A percentile compares a stretch with the other conserved stretches of the same genome.
These are phyloP conservation scores for Nomada fucata DNA, from an alignment of 2,888 invertebrate genomes.

Conservation along the genomic window DNA sequence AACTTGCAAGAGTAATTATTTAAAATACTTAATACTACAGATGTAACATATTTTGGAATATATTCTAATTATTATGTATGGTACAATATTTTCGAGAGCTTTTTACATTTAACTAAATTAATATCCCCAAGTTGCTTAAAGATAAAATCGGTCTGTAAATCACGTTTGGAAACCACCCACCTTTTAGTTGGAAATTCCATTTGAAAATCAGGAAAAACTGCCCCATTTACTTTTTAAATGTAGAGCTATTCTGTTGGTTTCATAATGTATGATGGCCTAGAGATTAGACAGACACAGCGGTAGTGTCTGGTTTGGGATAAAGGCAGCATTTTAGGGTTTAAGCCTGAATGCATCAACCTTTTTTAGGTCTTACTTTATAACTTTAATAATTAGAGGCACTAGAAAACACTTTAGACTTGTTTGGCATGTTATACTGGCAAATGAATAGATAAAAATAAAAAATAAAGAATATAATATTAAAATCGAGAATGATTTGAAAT, in stretches of 20 bases:
- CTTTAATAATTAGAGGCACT: slow-evolving; percentile 68
- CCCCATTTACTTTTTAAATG: slow-evolving; percentile 73
- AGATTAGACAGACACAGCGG: slow-evolving; percentile 82
- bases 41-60: slow-evolving; percentile 24
- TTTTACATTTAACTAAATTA: slow-evolving; percentile 13
- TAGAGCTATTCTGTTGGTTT: slow-evolving; percentile 74
- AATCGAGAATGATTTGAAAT: slow-evolving; percentile 20
- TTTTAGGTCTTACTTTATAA: slow-evolving; percentile 70
- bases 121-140: slow-evolving; percentile 40
- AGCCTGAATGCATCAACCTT: slow-evolving; percentile 79
- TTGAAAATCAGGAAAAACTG: slow-evolving; percentile 76
- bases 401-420: slow-evolving; percentile 46
- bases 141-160: slow-evolving; percentile 64
- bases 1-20: slow-evolving; percentile 48
- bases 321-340: slow-evolving; percentile 82
- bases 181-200: slow-evolving; percentile 77
- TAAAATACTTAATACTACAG: slow-evolving; percentile 21
- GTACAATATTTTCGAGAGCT: neutral
- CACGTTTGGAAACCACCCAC: slow-evolving; percentile 77
- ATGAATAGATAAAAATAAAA: slow-evolving; percentile 30
- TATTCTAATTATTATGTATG: slow-evolving; percentile 20
- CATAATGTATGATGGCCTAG: slow-evolving; percentile 78
- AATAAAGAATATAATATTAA: neutral
- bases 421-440: slow-evolving; percentile 25
- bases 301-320: slow-evolving; percentile 80